phyloP scores from a whole-genome alignment of 2,113 vertebrate genomes.

The Seriola aureovittata region DNA sequence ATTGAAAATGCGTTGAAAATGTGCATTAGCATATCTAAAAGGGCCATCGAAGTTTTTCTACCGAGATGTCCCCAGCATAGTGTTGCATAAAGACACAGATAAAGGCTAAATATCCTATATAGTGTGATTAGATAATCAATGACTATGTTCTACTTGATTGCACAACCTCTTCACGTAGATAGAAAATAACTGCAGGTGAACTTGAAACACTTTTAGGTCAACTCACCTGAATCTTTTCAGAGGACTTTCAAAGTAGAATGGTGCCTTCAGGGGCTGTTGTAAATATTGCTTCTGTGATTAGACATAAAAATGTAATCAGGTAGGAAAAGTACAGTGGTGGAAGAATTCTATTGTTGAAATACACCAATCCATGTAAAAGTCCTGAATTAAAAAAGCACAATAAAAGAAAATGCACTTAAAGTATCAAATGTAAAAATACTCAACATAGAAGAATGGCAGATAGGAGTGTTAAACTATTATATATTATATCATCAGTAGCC shows the following conservation, averaged over 20 bases:
- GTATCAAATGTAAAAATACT: too few species aligned
- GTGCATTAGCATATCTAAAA: neutral
- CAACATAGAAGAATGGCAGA: too few species aligned
- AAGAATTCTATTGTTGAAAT: too few species aligned
- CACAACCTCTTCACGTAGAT: neutral
- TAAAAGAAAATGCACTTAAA: too few species aligned
- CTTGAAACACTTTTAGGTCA: neutral
- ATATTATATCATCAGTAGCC: too few species aligned
- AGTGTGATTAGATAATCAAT: neutral
- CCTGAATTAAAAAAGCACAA: too few species aligned
- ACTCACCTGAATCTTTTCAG: neutral
- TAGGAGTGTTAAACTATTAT: neutral
- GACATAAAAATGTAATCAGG: neutral
- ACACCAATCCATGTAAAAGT: neutral
- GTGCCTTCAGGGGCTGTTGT: neutral
- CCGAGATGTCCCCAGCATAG: neutral
- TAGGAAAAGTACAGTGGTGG: neutral
- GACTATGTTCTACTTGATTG: neutral
- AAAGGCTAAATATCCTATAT: neutral
- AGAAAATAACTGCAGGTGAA: neutral
- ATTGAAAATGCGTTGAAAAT: neutral
- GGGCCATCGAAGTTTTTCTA: neutral
- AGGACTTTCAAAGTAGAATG: conserved; percentile 2
- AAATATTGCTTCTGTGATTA: neutral
- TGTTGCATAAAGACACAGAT: neutral